A percentile compares a stretch with the other conserved stretches of the same genome.
Evolutionary conservation across 2,888 invertebrate genomes (phyloP).

Genomic region (Eupeodes latifasciatus): DNA sequence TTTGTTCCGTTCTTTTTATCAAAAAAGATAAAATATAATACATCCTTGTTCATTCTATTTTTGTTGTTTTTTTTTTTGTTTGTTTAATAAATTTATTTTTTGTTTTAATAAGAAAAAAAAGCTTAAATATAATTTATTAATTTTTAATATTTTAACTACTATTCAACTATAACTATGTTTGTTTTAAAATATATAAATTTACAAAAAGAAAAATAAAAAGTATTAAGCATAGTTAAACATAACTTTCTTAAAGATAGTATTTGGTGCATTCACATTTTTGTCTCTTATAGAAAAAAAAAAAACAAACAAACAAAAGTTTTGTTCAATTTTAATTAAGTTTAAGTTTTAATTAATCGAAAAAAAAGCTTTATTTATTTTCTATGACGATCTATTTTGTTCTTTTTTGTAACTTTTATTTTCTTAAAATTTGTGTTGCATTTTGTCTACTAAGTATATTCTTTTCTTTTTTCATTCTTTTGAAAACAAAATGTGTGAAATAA

Average conservation of each 20-base stretch:
- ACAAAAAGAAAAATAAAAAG: constrained; percentile 55
- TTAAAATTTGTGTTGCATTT: constrained; percentile 55
- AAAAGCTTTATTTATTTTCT: constrained; percentile 40
- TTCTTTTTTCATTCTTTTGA: background rate
- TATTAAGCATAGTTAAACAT: constrained; percentile 48
- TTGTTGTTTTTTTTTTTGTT: background rate
- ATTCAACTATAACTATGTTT: constrained; percentile 52
- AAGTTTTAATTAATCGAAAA: constrained; percentile 51
- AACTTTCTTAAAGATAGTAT: constrained; percentile 77
- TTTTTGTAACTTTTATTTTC: constrained; percentile 14
- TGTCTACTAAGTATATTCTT: constrained; percentile 38
- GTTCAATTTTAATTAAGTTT: constrained; percentile 39
- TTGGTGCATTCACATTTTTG: constrained; percentile 78
- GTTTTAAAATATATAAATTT: constrained; percentile 66
- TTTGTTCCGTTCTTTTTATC: constrained; percentile 46
- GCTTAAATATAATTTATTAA: constrained; percentile 26
- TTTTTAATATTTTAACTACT: constrained; percentile 42
- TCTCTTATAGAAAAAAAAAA: constrained; percentile 47
- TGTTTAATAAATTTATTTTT: background rate
- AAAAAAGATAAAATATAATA: constrained; percentile 60
- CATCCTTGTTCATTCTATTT: constrained; percentile 60
- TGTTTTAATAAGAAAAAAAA: constrained; percentile 54
- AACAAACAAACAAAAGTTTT: constrained; percentile 35
- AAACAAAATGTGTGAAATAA: constrained; percentile 59
- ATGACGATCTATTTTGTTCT: constrained; percentile 53